phyloP scores from a whole-genome alignment of 2,888 invertebrate species.

The Lithophane ornitopus region DNA sequence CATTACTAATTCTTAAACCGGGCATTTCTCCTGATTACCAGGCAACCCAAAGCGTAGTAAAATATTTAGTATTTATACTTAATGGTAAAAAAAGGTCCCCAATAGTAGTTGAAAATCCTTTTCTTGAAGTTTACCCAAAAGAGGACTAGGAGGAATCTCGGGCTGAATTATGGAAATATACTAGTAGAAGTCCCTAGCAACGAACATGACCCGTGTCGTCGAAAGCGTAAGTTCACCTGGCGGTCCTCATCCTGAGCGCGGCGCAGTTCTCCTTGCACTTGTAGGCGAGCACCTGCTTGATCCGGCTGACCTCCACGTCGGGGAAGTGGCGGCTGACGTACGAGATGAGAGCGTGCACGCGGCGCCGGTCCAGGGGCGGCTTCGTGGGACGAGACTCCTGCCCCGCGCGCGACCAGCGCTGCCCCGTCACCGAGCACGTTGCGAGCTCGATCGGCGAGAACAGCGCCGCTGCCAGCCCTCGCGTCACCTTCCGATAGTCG shows the following conservation, averaged over 20 bases:
- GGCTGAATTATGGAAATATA: background rate
- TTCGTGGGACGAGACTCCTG: constrained; percentile 94
- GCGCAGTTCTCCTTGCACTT: constrained; percentile 95
- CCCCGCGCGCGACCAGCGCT: constrained; percentile 94
- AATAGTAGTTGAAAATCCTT: background rate
- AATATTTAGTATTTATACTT: background rate
- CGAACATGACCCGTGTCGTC: background rate
- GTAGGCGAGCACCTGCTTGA: constrained; percentile 94
- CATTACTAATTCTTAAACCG: background rate
- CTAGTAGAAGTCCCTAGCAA: background rate
- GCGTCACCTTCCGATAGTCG: constrained; percentile 93
- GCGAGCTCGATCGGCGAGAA: constrained; percentile 94
- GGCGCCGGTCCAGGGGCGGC: constrained; percentile 93
- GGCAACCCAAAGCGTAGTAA: background rate
- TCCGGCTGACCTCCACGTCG: constrained; percentile 93
- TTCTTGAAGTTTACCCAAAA: constrained; percentile 5
- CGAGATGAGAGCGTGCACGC: constrained; percentile 94
- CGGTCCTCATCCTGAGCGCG: constrained; percentile 93
- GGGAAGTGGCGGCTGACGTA: constrained; percentile 94
- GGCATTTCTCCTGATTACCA: constrained; percentile 2
- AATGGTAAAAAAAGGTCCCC: background rate
- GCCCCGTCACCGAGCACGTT: constrained; percentile 94
- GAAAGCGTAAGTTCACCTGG: constrained; percentile 88
- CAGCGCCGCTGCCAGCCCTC: constrained; percentile 93
- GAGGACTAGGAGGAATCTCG: background rate